phyloP scores from a whole-genome alignment of 2,113 vertebrate genomes.

The Etheostoma spectabile region DNA sequence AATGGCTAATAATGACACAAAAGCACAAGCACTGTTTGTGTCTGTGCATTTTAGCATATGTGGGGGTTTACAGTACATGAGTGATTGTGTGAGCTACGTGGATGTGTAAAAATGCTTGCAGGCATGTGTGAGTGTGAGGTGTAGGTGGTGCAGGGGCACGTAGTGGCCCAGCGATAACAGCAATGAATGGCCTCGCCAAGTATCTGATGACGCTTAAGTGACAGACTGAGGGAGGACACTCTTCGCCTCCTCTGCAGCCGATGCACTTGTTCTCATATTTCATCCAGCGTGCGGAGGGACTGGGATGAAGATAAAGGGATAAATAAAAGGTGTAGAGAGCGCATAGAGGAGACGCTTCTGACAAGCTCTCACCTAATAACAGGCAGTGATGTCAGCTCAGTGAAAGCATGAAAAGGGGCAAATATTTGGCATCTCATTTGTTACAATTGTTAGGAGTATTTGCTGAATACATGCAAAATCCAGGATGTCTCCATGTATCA shows the following conservation, averaged over 20 bases:
- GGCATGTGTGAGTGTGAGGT: neutral
- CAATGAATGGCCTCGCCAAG: constrained; percentile 66
- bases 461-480: constrained; percentile 66
- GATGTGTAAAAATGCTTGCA: constrained; percentile 12
- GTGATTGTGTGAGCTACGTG: neutral
- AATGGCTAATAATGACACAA: constrained; percentile 25
- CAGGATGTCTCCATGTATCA: constrained; percentile 47
- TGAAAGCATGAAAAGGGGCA: constrained; percentile 41
- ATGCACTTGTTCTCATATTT: constrained; percentile 55
- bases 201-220: constrained; percentile 76
- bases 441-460: constrained; percentile 54
- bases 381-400: constrained; percentile 57
- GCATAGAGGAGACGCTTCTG: constrained; percentile 23
- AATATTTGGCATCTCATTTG: constrained; percentile 61
- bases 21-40: constrained; percentile 5
- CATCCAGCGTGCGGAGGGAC: constrained; percentile 22
- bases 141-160: constrained; percentile 18
- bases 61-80: neutral
- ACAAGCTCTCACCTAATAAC: constrained; percentile 25
- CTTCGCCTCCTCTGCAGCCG: constrained; percentile 43
- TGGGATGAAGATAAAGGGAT: constrained; percentile 62
- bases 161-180: constrained; percentile 71
- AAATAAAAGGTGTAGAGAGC: constrained; percentile 46
- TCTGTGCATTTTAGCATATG: neutral
- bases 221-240: constrained; percentile 58